A percentile compares a stretch with the other conserved stretches of the same genome.
Conservation (phyloP, 2,797 vertebrate species). For the Anisognathus igniventris region DNA sequence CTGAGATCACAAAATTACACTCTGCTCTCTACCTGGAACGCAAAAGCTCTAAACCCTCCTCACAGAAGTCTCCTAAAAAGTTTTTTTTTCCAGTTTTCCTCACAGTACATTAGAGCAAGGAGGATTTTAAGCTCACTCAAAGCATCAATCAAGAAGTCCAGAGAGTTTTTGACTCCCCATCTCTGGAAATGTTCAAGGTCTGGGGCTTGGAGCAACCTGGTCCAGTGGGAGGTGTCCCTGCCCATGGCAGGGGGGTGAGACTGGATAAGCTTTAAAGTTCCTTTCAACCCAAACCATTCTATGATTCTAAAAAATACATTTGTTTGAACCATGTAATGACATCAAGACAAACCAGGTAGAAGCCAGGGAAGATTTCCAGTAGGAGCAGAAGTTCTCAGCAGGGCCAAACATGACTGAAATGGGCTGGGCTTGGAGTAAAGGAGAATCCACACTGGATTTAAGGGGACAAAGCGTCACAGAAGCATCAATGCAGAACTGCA, state of each 20-base stretch:
- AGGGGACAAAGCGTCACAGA: background rate
- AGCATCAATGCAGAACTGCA: rapidly evolving
- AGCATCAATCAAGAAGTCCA: background rate
- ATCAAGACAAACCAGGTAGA: background rate
- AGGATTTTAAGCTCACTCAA: background rate
- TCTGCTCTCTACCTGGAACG: background rate
- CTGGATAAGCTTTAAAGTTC: background rate
- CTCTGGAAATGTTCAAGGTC: background rate
- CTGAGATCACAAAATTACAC: background rate
- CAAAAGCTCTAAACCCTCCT: background rate
- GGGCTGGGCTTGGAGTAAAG: background rate
- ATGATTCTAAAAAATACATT: background rate
- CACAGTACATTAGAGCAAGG: background rate
- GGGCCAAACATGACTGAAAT: rapidly evolving
- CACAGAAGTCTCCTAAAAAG: background rate
- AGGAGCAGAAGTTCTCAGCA: background rate
- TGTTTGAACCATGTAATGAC: background rate
- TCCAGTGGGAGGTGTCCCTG: background rate
- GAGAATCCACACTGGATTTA: background rate
- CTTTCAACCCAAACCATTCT: background rate
- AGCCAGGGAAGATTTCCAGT: background rate
- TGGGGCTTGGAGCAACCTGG: background rate
- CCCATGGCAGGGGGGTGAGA: background rate
- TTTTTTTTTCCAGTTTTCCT: background rate
- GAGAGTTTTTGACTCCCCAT: background rate